Percentiles rank a stretch among this genome's conserved stretches.
Evolutionary conservation across 1,140 invertebrate species (phyloP).

Genomic region (Drosophila chauvacae): DNA sequence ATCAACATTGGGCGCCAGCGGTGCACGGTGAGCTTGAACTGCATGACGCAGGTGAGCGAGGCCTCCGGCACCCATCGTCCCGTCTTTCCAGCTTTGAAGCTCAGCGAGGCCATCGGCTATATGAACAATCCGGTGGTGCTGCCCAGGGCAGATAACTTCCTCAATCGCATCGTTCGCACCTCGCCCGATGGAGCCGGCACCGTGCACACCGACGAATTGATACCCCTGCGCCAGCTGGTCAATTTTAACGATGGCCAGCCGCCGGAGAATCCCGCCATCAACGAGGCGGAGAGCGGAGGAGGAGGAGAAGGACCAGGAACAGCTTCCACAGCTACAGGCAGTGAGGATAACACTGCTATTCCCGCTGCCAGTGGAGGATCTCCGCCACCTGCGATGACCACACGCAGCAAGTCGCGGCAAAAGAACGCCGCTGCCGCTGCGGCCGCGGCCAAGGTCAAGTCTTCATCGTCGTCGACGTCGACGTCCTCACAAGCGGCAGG

Average conservation of each 20-base stretch:
- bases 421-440: slow-evolving; percentile 58
- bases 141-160: slow-evolving; percentile 50
- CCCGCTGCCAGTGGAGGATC: neutral
- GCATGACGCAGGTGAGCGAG: slow-evolving; percentile 93
- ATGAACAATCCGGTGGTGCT: slow-evolving; percentile 37
- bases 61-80: slow-evolving; percentile 93
- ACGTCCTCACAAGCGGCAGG: neutral
- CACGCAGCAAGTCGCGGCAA: slow-evolving; percentile 66
- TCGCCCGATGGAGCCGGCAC: slow-evolving; percentile 46
- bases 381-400: slow-evolving; percentile 53
- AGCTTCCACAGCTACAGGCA: neutral
- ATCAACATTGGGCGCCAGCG: slow-evolving; percentile 91
- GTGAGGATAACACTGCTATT: neutral
- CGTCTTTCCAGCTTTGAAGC: slow-evolving; percentile 89
- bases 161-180: slow-evolving; percentile 61
- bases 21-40: slow-evolving; percentile 92
- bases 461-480: neutral
- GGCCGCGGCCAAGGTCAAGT: slow-evolving; percentile 50
- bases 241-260: slow-evolving; percentile 55
- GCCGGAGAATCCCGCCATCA: neutral
- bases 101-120: slow-evolving; percentile 66
- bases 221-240: slow-evolving; percentile 50
- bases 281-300: neutral
- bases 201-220: slow-evolving; percentile 51
- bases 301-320: neutral